Percentiles rank a stretch among this genome's conserved stretches.
phyloP scores from a whole-genome alignment of 2,888 invertebrate species.

The Xylota sylvarum region DNA sequence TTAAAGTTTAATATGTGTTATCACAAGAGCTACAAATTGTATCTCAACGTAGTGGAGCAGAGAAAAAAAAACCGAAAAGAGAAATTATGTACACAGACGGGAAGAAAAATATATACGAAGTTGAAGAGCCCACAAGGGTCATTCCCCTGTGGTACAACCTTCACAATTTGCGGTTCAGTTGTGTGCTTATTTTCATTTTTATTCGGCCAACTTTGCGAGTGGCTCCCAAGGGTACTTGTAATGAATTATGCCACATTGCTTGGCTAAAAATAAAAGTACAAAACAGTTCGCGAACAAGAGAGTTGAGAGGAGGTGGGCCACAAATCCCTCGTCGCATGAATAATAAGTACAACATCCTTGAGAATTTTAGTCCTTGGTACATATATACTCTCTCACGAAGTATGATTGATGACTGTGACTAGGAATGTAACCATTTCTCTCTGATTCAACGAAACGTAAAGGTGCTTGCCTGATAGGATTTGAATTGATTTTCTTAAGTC shows the following conservation, averaged over 20 bases:
- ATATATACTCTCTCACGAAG: not conserved
- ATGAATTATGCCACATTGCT: constrained; percentile 57
- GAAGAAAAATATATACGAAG: not conserved
- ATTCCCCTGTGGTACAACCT: constrained; percentile 51
- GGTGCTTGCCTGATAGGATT: constrained; percentile 36
- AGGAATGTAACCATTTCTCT: constrained; percentile 37
- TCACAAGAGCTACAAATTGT: constrained; percentile 15
- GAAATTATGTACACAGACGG: constrained; percentile 4
- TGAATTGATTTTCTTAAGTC: constrained; percentile 50
- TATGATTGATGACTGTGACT: constrained; percentile 42
- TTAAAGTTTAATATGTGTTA: constrained; percentile 14
- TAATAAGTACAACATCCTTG: constrained; percentile 50
- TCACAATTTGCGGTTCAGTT: constrained; percentile 55
- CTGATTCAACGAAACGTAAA: constrained; percentile 22
- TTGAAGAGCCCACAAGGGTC: constrained; percentile 32
- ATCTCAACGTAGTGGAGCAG: not conserved
- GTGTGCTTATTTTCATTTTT: constrained; percentile 46
- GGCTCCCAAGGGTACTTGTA: constrained; percentile 48
- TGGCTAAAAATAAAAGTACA: constrained; percentile 9
- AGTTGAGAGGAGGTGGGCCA: not conserved
- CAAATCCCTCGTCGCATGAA: constrained; percentile 61
- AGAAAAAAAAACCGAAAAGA: not conserved
- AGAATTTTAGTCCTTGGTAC: not conserved
- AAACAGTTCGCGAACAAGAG: not conserved
- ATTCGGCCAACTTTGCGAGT: constrained; percentile 47